phyloP scores from a whole-genome alignment of 2,888 invertebrate species.

The Oxyteleia sp. region DNA sequence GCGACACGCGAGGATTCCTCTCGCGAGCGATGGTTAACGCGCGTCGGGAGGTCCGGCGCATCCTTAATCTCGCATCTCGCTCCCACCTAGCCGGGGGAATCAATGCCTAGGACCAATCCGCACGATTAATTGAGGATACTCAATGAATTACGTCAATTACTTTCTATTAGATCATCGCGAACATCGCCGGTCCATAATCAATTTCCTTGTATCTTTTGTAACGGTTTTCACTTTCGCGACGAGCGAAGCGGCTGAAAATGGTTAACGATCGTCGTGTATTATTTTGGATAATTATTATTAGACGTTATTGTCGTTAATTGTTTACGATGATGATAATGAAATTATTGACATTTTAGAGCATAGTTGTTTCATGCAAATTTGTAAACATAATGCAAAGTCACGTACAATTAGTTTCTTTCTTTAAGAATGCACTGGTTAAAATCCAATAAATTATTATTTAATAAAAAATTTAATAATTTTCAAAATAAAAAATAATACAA shows the following conservation, averaged over 20 bases:
- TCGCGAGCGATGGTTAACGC: conserved; percentile 62
- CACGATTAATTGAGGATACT: conserved; percentile 62
- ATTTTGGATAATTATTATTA: conserved; percentile 28
- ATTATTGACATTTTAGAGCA: no score
- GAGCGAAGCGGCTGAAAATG: conserved; percentile 4
- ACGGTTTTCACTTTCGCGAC: conserved; percentile 46
- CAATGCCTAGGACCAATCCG: conserved; percentile 41
- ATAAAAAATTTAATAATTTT: no score
- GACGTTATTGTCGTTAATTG: conserved; percentile 34
- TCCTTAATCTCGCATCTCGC: conserved; percentile 49
- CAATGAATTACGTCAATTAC: conserved; percentile 73
- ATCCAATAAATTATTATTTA: no score
- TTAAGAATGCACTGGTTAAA: no score
- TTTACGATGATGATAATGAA: no score
- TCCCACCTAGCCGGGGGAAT: conserved; percentile 26
- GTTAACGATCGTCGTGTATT: conserved; percentile 2
- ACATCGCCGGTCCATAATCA: conserved; percentile 35
- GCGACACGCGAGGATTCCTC: conserved; percentile 76
- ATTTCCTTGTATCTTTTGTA: conserved; percentile 38
- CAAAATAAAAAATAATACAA: no score
- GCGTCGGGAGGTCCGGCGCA: conserved; percentile 69
- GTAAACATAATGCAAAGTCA: no score
- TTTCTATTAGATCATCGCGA: conserved; percentile 61
- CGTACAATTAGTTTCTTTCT: no score
- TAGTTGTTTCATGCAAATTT: no score